phyloP scores from a whole-genome alignment of 2,113 vertebrate genomes.

The Neofelis nebulosa region DNA sequence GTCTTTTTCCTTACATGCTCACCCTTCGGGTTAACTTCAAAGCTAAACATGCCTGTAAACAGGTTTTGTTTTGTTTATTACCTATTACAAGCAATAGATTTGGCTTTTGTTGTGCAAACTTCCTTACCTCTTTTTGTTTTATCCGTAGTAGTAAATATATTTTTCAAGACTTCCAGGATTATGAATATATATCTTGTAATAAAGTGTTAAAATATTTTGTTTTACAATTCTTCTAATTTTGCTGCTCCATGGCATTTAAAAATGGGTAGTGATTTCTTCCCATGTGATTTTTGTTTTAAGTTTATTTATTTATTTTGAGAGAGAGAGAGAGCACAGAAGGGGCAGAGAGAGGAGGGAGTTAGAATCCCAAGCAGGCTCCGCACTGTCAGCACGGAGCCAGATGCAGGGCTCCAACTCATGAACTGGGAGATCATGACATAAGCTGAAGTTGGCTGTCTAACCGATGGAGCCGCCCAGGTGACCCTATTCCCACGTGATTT shows the following conservation, averaged over 20 bases:
- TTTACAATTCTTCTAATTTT: slow-evolving; percentile 22
- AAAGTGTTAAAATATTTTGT: slow-evolving; percentile 24
- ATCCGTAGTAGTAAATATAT: not conserved
- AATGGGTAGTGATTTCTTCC: not conserved
- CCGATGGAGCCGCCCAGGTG: too few species aligned
- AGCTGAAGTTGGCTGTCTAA: too few species aligned
- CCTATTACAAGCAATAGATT: slow-evolving; percentile 67
- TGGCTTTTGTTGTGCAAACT: slow-evolving; percentile 72
- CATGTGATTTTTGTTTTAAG: not conserved
- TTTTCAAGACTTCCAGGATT: not conserved
- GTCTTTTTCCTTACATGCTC: not conserved
- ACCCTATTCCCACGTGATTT: not conserved
- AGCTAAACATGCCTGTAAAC: slow-evolving; percentile 67
- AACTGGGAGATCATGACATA: too few species aligned
- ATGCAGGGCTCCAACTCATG: too few species aligned
- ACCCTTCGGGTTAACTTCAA: slow-evolving; percentile 63
- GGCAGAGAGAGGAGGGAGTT: too few species aligned
- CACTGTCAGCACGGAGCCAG: too few species aligned
- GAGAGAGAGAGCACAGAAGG: too few species aligned
- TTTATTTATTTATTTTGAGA: too few species aligned
- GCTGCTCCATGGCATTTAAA: not conserved
- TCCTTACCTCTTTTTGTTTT: slow-evolving; percentile 71
- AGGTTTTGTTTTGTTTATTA: slow-evolving; percentile 56
- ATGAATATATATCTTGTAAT: not conserved
- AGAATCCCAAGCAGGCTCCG: too few species aligned